phyloP scores from a whole-genome alignment of 2,113 vertebrate genomes.

The Clinocottus analis region DNA sequence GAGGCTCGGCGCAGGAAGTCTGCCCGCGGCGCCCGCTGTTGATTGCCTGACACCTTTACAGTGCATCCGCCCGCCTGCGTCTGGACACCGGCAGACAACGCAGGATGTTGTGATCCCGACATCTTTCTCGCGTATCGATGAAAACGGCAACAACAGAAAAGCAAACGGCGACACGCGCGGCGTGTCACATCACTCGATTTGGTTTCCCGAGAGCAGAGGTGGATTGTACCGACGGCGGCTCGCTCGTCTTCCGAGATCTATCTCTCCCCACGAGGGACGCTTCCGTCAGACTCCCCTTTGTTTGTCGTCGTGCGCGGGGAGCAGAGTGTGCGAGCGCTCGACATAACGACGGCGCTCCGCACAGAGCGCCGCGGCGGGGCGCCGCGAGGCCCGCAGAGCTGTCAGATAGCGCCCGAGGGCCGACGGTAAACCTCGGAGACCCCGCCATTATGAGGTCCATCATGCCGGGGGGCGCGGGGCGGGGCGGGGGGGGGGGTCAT shows the following conservation, averaged over 20 bases:
- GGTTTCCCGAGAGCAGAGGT: not conserved
- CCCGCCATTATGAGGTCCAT: constrained; percentile 77
- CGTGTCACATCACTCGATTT: not conserved
- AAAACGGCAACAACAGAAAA: not conserved
- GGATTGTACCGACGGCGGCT: not conserved
- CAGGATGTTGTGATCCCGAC: constrained; percentile 16
- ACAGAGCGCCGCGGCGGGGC: not conserved
- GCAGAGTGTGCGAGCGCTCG: not conserved
- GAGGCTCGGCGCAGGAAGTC: constrained; percentile 46
- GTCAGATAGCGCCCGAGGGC: constrained; percentile 47
- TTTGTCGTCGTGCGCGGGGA: constrained; percentile 22
- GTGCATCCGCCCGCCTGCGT: not conserved
- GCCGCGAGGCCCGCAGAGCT: constrained; percentile 24
- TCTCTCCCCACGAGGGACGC: not conserved
- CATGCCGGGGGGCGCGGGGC: constrained; percentile 72
- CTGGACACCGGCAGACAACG: not conserved
- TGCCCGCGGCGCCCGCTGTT: constrained; percentile 1
- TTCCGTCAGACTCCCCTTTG: not conserved
- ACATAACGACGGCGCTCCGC: constrained; percentile 29
- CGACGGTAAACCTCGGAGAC: constrained; percentile 61
- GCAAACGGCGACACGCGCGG: too few relatives aligned
- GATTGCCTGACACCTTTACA: constrained; percentile 19
- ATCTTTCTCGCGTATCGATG: not conserved
- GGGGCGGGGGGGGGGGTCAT: too few relatives aligned
- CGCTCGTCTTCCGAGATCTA: not conserved